Base-by-base conservation (phyloP, 2,797 vertebrate genomes). In the Rhyacichthys aspro region DNA sequence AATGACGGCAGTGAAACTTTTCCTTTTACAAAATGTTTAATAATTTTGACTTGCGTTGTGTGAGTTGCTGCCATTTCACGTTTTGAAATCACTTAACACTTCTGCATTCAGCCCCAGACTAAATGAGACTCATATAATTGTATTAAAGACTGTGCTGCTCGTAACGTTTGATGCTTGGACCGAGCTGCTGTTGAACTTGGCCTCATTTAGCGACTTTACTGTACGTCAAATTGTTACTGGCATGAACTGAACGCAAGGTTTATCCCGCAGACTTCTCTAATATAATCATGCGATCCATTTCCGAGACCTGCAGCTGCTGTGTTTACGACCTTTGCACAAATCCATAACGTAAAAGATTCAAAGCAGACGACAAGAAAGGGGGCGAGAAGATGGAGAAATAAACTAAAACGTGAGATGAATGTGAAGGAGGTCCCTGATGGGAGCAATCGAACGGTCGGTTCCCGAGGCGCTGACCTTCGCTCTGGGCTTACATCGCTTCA, bases 401-500 rank as follows among this genome's bases (percentile, higher is more conserved):
- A 47, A 12, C 3, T 17, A 63, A 52, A 18, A 52, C 44, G 16
- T 43, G 9, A 52, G 47, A 18, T 12, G 44, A 7, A 56, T 18
- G 42, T 17, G 7, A 39, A 33, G n/a, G 47, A 52, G 18, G 45
- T 70, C 72, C 79, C 71, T 44, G 1, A 11, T 32, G 78, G 79
- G 80, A 78, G 55, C 62, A 43, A 42, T 43, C 56, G 57, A 70
- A 43, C 53, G 17, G 55, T 52, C 63, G 9, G 49, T 53, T 70
- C 72, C 70, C 11, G 41, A 54, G 42, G 65, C 9, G 1, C 41
- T 77, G 74, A 81, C 72, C 68, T 67, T 52, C 55, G 37, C 70
- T 34, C 56, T 43, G 59, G 45, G 83, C 68, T 46, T 78, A 60
- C 65, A 63, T 48, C 2, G 41, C 77, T 83, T 70, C 72, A 70